Evolutionary conservation across 2,113 vertebrate species (phyloP), one percentile per base, ranked within the genome.

Genomic region (Zosterops hypoxanthus): DNA sequence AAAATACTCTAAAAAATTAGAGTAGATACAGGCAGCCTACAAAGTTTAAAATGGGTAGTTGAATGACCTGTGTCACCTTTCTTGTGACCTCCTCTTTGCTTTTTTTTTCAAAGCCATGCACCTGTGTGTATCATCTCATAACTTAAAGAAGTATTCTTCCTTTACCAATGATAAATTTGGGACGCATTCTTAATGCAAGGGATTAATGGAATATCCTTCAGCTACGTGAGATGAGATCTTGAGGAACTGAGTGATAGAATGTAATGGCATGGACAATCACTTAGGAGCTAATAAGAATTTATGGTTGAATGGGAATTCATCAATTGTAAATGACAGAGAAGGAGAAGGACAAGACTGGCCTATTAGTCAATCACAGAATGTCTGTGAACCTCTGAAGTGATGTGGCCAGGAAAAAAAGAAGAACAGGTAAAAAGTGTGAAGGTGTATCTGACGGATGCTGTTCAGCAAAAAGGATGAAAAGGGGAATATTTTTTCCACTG

Each of bases 261-360:
- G 70, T 88, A 94, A 94, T 76, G n/a, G 61, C 42, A 61, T 53
- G 61, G 91, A 65, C 91, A 95, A 92, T 92, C 91, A 94, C 94
- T 96, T 96, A 95, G 73, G 25, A 36, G 47, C 81, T 96, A 96
- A 95, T 95, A 95, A 95, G 95, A 95, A 97, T 96, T 96, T 97
- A 94, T 94, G 81, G 90, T 95, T 95, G 95, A 91, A 92, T 82
- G 53, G 25, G 57, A 95, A 94, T 91, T 81, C 91, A 95, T 97
- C 95, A 94, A 81, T 86, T 94, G 77, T 68, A 94, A 91, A 84
- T 95, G 95, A 95, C 91, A 92, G 94, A 88, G 77, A 96, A 96
- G 95, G 86, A 86, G 92, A 95, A 89, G 83, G 92, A 92, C 86
- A 93, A 88, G 83, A 78, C 88, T 92, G 80, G 72, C 42, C 82